A percentile compares a stretch with the other conserved stretches of the same genome.
These are phyloP conservation scores for Nyctibius bracteatus DNA, from an alignment of 2,113 vertebrate genomes.

Conservation along the genomic window DNA sequence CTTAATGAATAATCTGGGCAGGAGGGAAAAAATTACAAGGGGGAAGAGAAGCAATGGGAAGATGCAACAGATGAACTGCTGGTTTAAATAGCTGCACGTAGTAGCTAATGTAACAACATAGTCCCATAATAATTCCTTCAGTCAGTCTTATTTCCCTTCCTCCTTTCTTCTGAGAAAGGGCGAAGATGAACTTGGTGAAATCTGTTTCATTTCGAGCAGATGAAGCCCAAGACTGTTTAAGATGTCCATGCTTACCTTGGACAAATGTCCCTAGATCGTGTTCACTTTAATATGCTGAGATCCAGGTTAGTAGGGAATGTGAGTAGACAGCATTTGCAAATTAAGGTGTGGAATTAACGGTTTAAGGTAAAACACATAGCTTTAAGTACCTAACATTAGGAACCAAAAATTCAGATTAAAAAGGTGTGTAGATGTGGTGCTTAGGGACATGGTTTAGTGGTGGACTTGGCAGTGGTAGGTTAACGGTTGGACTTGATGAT, in stretches of 20 bases:
- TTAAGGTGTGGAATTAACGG: background rate
- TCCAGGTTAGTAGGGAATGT: background rate
- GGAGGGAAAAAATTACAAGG: background rate
- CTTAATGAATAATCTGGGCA: background rate
- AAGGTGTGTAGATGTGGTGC: no score
- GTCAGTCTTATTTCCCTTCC: background rate
- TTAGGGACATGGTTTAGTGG: no score
- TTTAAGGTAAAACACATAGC: background rate
- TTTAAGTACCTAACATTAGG: background rate
- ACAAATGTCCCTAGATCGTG: background rate
- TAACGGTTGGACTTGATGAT: no score
- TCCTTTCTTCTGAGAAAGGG: background rate
- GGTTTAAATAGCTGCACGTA: background rate
- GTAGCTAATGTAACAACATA: rapidly evolving
- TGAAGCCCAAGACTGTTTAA: background rate
- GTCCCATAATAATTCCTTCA: background rate
- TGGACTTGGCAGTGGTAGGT: no score
- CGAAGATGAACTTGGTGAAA: background rate
- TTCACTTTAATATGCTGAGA: background rate
- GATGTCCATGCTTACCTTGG: background rate
- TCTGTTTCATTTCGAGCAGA: background rate
- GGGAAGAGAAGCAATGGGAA: background rate
- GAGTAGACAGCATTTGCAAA: background rate
- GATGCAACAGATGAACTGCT: background rate
- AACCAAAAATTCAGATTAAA: background rate